These are phyloP conservation scores for Myrmecophaga tridactyla DNA, from an alignment of 2,113 vertebrate species.

Conservation along the genomic window DNA sequence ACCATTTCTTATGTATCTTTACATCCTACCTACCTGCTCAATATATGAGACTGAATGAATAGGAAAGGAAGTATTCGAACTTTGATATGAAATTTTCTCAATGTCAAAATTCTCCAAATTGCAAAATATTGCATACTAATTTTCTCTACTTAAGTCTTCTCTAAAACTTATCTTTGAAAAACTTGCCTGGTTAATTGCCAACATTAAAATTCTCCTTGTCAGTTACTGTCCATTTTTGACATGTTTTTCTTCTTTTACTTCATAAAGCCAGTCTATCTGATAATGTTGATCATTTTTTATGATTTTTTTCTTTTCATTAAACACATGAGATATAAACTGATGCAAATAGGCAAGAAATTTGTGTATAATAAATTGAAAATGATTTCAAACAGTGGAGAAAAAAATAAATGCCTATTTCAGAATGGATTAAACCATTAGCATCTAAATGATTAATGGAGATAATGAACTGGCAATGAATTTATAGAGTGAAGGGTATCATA, in stretches of 20 bases:
- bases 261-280: neutral
- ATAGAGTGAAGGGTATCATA: neutral
- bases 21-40: neutral
- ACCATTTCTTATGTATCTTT: neutral
- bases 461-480: neutral
- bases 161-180: conserved; percentile 5
- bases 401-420: neutral
- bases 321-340: neutral
- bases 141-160: neutral
- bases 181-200: neutral
- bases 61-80: neutral
- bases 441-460: neutral
- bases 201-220: neutral
- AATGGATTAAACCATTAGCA: neutral
- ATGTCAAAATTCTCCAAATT: neutral
- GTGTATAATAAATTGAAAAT: neutral
- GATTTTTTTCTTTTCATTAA: neutral
- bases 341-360: neutral
- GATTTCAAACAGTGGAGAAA: neutral
- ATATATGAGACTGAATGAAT: neutral
- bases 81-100: neutral
- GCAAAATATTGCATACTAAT: neutral
- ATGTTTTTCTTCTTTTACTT: neutral
- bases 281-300: neutral
- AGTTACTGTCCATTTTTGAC: neutral